Evolutionary conservation across 2,113 vertebrate genomes (phyloP), one percentile per base, ranked within the genome.

Genomic region (Nicator chloris): DNA sequence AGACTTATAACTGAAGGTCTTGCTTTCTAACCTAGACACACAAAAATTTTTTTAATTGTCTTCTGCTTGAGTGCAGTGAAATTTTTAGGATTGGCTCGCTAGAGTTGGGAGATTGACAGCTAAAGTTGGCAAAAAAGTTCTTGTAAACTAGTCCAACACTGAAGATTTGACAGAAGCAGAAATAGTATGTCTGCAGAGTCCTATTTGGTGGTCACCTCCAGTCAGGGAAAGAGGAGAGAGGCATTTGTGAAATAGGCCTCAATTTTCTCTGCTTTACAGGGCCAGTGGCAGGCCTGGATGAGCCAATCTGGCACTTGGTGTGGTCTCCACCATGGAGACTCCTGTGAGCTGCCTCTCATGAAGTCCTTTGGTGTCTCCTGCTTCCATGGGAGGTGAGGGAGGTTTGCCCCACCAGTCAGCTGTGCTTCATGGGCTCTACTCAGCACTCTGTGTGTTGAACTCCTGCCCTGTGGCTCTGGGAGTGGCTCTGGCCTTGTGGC

Each of bases 381-480:
- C 11, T 73, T 37, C 31, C 33, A 26, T 1, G 4, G 28, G 20
- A 72, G 17, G 12, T 31, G 37, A 53, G 40, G 20, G 7, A 73
- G 28, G 20, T 15, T 65, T 78, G 18, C 14, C 54, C 23, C 57
- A n/a, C 3, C 1, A 0, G 13, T 35, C 50, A 84, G 23, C 42
- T 66, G 33, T 69, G 45, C 24, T 69, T 33, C 45, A 7, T 6
- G 22, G 57, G 40, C 30, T 37, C 37, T 57, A 2, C 19, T 61
- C 50, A 53, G 26, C 4, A 0, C 27, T 63, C 22, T 0, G 0
- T 0, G 0, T n/a, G 28, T 11, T 37, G 27, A 80, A 28, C 7
- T 78, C 49, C 37, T 90, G 27, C 22, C 24, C 30, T 56, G 13
- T 2, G 2, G 23, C 35, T 66, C 47, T 42, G 22, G 56, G 6